These are phyloP conservation scores for Babylonia areolata DNA, from an alignment of 1,140 invertebrate genomes.

Conservation along the genomic window DNA sequence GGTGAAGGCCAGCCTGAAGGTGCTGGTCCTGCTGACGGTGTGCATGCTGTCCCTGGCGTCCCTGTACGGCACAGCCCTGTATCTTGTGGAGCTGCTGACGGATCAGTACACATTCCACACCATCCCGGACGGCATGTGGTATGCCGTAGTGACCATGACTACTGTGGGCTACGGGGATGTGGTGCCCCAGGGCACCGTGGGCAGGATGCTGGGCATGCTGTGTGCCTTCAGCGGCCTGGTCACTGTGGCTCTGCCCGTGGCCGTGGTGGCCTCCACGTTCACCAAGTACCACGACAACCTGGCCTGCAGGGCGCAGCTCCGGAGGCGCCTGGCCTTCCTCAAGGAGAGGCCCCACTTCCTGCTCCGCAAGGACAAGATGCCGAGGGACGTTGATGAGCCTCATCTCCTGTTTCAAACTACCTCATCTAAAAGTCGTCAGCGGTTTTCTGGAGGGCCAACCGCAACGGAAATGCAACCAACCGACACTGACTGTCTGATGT, in stretches of 20 bases:
- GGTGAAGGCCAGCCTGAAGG: neutral
- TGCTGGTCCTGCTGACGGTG: neutral
- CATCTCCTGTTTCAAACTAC: neutral
- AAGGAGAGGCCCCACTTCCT: constrained; percentile 17
- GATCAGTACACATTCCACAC: constrained; percentile 62
- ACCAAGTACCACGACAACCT: constrained; percentile 30
- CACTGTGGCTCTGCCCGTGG: constrained; percentile 80
- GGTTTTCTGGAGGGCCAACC: too few relatives aligned
- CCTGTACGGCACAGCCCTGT: neutral
- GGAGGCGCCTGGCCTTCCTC: neutral
- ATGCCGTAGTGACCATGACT: constrained; percentile 91
- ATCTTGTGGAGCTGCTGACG: neutral
- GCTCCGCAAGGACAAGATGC: constrained; percentile 21
- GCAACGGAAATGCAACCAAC: too few relatives aligned
- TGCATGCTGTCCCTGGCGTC: neutral
- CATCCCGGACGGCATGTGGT: constrained; percentile 97
- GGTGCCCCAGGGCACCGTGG: constrained; percentile 39
- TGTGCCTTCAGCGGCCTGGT: constrained; percentile 86
- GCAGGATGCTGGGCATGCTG: constrained; percentile 83
- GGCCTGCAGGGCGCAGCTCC: neutral
- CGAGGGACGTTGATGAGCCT: neutral
- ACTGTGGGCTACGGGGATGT: constrained; percentile 99
- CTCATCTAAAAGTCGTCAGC: too few relatives aligned
- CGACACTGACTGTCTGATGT: too few relatives aligned
- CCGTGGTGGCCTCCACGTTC: constrained; percentile 93